Base-by-base conservation (phyloP, 1,140 invertebrate genomes). In the Drosophila miranda region DNA sequence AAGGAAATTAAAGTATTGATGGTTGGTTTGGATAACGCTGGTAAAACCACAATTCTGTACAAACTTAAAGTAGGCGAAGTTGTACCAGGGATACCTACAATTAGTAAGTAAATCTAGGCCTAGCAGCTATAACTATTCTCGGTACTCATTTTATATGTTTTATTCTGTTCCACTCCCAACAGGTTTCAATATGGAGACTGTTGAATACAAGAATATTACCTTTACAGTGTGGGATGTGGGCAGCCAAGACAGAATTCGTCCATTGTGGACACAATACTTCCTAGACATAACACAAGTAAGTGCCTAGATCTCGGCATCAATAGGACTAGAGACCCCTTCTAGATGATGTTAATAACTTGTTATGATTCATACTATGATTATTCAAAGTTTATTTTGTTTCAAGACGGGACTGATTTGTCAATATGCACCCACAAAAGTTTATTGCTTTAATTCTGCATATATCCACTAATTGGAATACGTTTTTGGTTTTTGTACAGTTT, bases 41-140 rank as follows among this genome's bases (percentile, higher is more conserved):
- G 98, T 93, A 99, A 99, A 96, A 99, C 98, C 89, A 99, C 98
- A 93, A 99, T 99, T 93, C 94, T 99, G 93, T 99, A 99, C 94
- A 99, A 99, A 95, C 95, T 99, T 91, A 99, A 99, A 95, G 95
- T 99, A 93, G 98, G 98, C 91, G 98, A 99, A 96, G 98, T 99
- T 94, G 98, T 99, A 87, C 99, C 98, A 91, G 99, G 98, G 89
- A 99, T 99, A 94, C 98, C 98, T 81, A 99, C 98, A 83, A 99
- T 99, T 94, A 98, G 98, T 98, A 91, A 95, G 94, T 63, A 4
- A 34, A 38, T 13, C 4, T 38, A 13, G 34, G 4, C 0, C 11
- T 13, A 13, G 11, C 34, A 38, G 11, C 3, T 3, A 1, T 34
- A 4, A 4, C 3, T 13, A 38, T 38, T 13, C 11, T 13, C 9